These are phyloP conservation scores for Salvelinus namaycush DNA, from an alignment of 2,113 vertebrate genomes.

Conservation along the genomic window DNA sequence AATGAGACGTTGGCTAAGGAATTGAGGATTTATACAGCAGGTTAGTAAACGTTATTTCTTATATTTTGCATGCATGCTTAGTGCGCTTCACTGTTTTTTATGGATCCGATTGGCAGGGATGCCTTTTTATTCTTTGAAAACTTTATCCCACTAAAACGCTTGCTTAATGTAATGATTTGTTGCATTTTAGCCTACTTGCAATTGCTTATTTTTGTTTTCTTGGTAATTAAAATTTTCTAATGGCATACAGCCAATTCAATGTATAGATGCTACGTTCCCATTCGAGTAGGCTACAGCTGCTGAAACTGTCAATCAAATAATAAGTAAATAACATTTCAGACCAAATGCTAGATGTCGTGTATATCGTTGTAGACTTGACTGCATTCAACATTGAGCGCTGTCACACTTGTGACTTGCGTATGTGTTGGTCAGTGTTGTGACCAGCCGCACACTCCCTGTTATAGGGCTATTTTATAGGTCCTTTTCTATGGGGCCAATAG, in stretches of 20 bases:
- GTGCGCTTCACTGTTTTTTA: not conserved
- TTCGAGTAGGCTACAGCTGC: slow-evolving; percentile 7
- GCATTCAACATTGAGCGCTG: too few relatives aligned
- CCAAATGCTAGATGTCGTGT: too few relatives aligned
- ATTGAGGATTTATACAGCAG: slow-evolving; percentile 35
- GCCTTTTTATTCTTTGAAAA: not conserved
- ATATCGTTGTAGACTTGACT: too few relatives aligned
- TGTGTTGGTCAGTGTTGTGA: too few relatives aligned
- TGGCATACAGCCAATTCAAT: too few relatives aligned
- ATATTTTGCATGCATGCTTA: not conserved
- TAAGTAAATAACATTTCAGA: too few relatives aligned
- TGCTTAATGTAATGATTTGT: not conserved
- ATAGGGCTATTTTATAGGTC: too few relatives aligned
- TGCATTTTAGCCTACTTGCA: not conserved
- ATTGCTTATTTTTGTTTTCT: not conserved
- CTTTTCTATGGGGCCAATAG: too few relatives aligned
- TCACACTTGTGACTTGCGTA: too few relatives aligned
- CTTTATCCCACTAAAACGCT: not conserved
- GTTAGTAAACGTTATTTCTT: slow-evolving; percentile 21
- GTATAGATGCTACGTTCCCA: too few relatives aligned
- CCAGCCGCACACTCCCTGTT: too few relatives aligned
- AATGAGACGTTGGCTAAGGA: slow-evolving; percentile 14
- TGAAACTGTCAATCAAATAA: too few relatives aligned
- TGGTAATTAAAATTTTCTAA: not conserved
- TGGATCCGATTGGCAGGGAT: not conserved